Base-by-base conservation (phyloP, 2,113 vertebrate species). In the Heterotis niloticus region DNA sequence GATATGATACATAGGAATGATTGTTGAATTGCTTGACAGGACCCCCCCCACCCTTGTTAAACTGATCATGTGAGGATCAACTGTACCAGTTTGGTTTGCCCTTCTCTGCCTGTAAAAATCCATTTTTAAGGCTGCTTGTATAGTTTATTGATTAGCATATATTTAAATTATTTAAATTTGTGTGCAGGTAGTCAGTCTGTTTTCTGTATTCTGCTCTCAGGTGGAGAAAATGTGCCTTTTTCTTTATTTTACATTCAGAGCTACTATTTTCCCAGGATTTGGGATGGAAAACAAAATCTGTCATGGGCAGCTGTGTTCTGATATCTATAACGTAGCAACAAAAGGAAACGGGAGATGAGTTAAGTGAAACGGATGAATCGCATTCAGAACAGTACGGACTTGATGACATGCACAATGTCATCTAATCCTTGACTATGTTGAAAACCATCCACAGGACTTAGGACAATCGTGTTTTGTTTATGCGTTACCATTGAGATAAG, bases 401-500 rank as follows among this genome's bases (percentile, higher is more conserved):
- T 71, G 54, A 54, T n/a, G 54, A 23, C 18, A 23, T 60, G 56
- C 64, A 56, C 75, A 65, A 64, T 62, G 75, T 85, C 76, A 82
- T 80, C 71, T n/a, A 51, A 71, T 70, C 54, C 12, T 9, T 79
- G 75, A 77, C 26, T 81, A 29, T 80, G 44, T 67, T 59, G 68
- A 79, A 82, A 87, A 64, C 81, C 78, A 75, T 81, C 79, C 67
- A 80, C 81, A 82, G 66, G 60, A 76, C 83, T 78, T 12, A 7
- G 64, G 81, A 82, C 77, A 52, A 14, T 10, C 10, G 5, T 18
- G 77, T 74, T 80, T 75, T 89, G 69, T 89, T 88, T 89, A 56
- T 60, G n/a, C 1, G 74, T 90, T 84, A 83, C 85, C 83, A 81
- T 65, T 62, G 82, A 84, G 82, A 89, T 80, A 51, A 80, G 75